Evolutionary conservation across 2,113 vertebrate species (phyloP).

Genomic region (Anthoscopus minutus): DNA sequence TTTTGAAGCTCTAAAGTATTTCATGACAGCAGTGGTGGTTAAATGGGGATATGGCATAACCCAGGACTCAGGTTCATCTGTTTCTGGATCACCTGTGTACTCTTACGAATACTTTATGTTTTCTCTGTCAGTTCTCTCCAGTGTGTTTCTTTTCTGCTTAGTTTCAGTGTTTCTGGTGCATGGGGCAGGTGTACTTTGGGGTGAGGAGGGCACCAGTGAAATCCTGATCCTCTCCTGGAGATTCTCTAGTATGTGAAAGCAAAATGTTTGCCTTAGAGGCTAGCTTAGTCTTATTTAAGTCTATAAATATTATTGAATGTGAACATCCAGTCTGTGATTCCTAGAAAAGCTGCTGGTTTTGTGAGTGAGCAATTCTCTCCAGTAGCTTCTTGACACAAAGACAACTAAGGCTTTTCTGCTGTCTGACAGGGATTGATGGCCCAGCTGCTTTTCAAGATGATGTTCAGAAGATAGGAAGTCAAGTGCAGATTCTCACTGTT

Average conservation of each 20-base stretch:
- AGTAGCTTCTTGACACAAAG: not conserved
- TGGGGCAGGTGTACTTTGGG: not conserved
- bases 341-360: not conserved
- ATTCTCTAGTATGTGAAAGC: not conserved
- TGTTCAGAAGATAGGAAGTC: constrained; percentile 73
- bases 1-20: not conserved
- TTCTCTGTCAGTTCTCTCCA: not conserved
- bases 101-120: not conserved
- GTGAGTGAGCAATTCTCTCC: not conserved
- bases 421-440: constrained; percentile 83
- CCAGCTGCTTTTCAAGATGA: constrained; percentile 85
- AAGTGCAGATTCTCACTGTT: constrained; percentile 89
- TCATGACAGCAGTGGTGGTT: not conserved
- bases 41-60: not conserved
- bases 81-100: not conserved
- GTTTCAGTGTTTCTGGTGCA: not conserved
- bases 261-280: not conserved
- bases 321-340: not conserved
- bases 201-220: not conserved
- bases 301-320: not conserved
- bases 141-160: not conserved
- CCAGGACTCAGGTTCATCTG: not conserved
- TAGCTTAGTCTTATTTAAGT: not conserved
- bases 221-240: not conserved
- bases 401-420: constrained; percentile 2